Percentiles rank a stretch among this genome's conserved stretches.
Conservation (phyloP, 2,113 vertebrate genomes). For the Gymnobelideus leadbeateri region DNA sequence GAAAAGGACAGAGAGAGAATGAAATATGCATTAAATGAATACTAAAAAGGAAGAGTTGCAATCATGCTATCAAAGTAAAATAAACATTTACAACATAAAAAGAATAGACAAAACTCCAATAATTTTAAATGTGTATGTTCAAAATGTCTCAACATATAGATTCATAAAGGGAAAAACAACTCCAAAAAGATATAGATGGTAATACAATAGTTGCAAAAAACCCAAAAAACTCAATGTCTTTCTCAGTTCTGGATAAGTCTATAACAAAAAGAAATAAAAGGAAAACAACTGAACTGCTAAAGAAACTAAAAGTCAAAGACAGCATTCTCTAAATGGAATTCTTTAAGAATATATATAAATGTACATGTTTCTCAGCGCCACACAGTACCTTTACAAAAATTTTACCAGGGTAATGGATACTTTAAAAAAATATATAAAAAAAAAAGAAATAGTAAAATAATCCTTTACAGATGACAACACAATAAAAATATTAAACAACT, state of each 20-base stretch:
- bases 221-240: background rate
- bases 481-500: background rate
- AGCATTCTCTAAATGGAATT: background rate
- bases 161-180: background rate
- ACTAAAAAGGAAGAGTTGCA: background rate
- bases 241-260: background rate
- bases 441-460: background rate
- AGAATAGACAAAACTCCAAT: background rate
- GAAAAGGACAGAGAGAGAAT: background rate
- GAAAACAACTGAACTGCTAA: background rate
- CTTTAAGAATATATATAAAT: background rate
- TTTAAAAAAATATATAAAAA: background rate
- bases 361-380: background rate
- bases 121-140: background rate
- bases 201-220: background rate
- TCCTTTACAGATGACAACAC: background rate
- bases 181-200: background rate
- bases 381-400: background rate
- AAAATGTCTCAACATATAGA: background rate
- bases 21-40: background rate
- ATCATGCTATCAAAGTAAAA: background rate
- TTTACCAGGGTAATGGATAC: background rate
- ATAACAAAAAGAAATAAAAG: background rate
- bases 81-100: background rate
- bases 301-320: background rate